Base-by-base conservation (phyloP, 2,888 invertebrate species). In the Tetramorium bicarinatum region DNA sequence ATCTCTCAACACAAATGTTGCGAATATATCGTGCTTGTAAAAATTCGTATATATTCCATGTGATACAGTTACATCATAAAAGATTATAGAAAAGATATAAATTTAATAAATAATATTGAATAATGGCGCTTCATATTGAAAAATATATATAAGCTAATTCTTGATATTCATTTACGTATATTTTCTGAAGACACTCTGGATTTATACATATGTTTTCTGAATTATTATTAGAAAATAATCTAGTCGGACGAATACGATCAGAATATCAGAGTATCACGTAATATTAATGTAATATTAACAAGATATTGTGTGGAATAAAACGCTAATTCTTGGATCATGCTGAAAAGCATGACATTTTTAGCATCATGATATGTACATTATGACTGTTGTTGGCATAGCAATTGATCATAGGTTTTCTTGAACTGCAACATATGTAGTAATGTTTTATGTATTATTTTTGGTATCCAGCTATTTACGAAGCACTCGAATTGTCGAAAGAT, bases 401-500 rank as follows among this genome's bases (percentile, higher is more conserved):
- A 38, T 21, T 59, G 34, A 21, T 44, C 18, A 11, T 80, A 80
- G 4, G 79, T 66, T 18, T 90, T 91, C 47, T 91, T 87, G 56
- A 87, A 93, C 82, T 93, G 92, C 21, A 89, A 66, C 90, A 93
- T 93, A 54, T 93, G 88, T 41, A 82, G 34, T 49, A 93, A 87
- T 64, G 93, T 92, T 62, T 87, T 92, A 8, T 89, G 76, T 54
- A 93, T 61, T 67, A 92, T 89, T 29, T 59, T 61, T 34, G 92
- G 91, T 62, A 95, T 88, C 86, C 93, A 93, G 25, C 25, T 85
- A 4, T 79, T 87, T 15, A 95, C 87, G 86, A 93, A 95, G 29
- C 61, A 18, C 1, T 89, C 86, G 62, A 95, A 93, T 11, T 93
- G 90, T 56, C 86, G 88, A 85, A 95, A 95, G 80, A 91, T 82